A percentile compares a stretch with the other conserved stretches of the same genome.
Conservation (phyloP, 2,888 invertebrate species). For the Scrobipalpa atriplicella region DNA sequence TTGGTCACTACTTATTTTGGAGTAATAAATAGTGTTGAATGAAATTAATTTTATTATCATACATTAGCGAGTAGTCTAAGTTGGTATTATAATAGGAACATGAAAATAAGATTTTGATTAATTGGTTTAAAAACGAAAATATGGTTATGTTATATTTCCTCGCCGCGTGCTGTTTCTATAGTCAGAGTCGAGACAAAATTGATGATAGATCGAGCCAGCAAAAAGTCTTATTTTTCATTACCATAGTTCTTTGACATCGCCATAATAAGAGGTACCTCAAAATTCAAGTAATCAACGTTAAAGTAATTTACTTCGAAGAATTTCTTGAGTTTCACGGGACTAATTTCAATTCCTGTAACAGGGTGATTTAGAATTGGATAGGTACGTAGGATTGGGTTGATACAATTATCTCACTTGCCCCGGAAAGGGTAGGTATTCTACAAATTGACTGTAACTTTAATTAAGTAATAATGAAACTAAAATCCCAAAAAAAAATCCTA, state of each 20-base stretch:
- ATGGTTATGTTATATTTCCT: too few species aligned
- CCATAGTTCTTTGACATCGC: background rate
- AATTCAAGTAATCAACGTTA: background rate
- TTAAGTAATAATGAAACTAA: background rate
- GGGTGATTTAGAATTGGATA: slow-evolving; percentile 40
- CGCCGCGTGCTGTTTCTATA: too few species aligned
- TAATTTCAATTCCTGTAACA: slow-evolving; percentile 41
- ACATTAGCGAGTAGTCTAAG: background rate
- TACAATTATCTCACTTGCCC: slow-evolving; percentile 37
- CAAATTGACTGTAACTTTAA: background rate
- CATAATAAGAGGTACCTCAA: background rate
- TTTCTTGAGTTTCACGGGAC: slow-evolving; percentile 13
- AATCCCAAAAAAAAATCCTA: background rate
- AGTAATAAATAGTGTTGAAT: background rate
- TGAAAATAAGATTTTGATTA: too few species aligned
- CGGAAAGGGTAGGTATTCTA: slow-evolving; percentile 26
- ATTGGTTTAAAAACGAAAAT: too few species aligned
- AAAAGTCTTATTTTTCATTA: background rate
- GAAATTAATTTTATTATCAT: background rate
- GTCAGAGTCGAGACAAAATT: too few species aligned
- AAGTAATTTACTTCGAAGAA: slow-evolving; percentile 1
- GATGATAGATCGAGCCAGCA: too few species aligned
- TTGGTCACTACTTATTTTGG: too few species aligned
- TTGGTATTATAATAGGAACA: background rate
- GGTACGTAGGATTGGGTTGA: slow-evolving; percentile 34